Percentiles rank a stretch among this genome's conserved stretches.
Evolutionary conservation across 2,888 invertebrate genomes (phyloP).

Genomic region (Aphrophora alni): DNA sequence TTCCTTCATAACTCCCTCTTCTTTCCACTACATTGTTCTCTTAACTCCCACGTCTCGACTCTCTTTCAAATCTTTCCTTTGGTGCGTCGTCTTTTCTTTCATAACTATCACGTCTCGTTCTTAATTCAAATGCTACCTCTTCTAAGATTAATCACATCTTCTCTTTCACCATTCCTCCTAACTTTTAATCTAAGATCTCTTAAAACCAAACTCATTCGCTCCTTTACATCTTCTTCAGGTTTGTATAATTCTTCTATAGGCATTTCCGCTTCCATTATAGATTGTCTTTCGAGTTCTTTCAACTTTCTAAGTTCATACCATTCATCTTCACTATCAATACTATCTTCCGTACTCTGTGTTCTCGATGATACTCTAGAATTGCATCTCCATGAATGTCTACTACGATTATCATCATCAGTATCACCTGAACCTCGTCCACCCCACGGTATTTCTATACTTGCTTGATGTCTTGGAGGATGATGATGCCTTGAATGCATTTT

Average conservation of each 20-base stretch:
- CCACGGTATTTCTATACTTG: conserved; percentile 81
- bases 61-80: conserved; percentile 25
- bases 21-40: conserved; percentile 32
- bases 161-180: conserved; percentile 52
- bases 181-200: conserved; percentile 77
- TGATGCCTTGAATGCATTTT: conserved; percentile 61
- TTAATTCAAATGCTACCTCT: conserved; percentile 44
- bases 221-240: conserved; percentile 74
- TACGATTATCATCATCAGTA: conserved; percentile 78
- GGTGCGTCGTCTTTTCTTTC: conserved; percentile 30
- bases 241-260: conserved; percentile 65
- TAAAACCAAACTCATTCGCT: conserved; percentile 75
- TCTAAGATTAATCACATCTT: conserved; percentile 21
- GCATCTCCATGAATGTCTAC: conserved; percentile 87
- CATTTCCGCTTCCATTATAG: conserved; percentile 69
- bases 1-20: conserved; percentile 23
- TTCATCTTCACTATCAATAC: conserved; percentile 92
- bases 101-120: conserved; percentile 48
- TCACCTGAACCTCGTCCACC: conserved; percentile 62
- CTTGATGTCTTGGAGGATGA: conserved; percentile 71
- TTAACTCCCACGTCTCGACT: conserved; percentile 22
- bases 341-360: conserved; percentile 90
- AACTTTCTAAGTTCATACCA: conserved; percentile 89
- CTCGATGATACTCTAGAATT: conserved; percentile 85
- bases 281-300: conserved; percentile 83